These are phyloP conservation scores for Euwallacea fornicatus DNA, from an alignment of 1,140 invertebrate genomes.

Conservation along the genomic window DNA sequence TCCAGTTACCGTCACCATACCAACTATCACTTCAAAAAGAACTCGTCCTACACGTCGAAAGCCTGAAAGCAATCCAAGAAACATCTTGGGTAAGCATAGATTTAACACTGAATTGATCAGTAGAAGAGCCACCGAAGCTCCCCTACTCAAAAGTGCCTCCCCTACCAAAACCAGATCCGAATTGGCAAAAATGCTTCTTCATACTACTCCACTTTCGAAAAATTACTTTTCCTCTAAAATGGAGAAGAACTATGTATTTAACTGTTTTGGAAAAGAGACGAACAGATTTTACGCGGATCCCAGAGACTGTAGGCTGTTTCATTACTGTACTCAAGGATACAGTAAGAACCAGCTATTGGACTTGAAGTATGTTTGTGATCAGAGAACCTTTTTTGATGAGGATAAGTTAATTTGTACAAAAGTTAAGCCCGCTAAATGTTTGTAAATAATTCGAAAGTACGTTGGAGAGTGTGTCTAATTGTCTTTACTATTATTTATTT, in stretches of 20 bases:
- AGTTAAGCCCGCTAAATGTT: conserved; percentile 48
- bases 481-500: no score
- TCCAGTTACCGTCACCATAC: conserved; percentile 15
- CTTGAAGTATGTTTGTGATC: conserved; percentile 63
- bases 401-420: conserved; percentile 58
- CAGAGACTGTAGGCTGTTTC: conserved; percentile 62
- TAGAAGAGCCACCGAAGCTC: conserved; percentile 40
- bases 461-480: no score
- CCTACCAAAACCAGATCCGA: conserved; percentile 44
- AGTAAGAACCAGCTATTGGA: conserved; percentile 60
- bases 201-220: conserved; percentile 46
- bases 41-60: conserved; percentile 26
- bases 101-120: conserved; percentile 41
- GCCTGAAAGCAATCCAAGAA: conserved; percentile 18
- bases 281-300: conserved; percentile 62
- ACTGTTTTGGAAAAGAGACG: conserved; percentile 59
- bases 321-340: conserved; percentile 64
- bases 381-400: conserved; percentile 60
- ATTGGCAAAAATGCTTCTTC: conserved; percentile 37
- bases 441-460: conserved; percentile 35
- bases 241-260: conserved; percentile 53
- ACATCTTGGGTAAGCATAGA: conserved; percentile 36
- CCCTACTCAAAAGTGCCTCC: conserved; percentile 47
- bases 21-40: conserved; percentile 2
- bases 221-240: conserved; percentile 26